These are phyloP conservation scores for Diarsia rubi DNA, from an alignment of 2,888 invertebrate species.

Conservation along the genomic window DNA sequence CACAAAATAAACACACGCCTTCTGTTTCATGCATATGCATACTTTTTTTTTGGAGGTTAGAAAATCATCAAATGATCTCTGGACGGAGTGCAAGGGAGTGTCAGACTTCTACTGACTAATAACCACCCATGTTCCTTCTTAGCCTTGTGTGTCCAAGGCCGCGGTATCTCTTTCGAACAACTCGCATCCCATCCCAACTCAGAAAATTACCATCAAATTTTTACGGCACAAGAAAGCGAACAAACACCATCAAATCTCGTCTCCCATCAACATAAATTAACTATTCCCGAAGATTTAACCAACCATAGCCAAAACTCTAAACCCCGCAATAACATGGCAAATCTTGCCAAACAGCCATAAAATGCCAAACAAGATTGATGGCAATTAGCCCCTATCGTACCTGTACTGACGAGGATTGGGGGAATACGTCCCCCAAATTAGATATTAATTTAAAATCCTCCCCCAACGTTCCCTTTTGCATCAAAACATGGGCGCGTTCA, in stretches of 20 bases:
- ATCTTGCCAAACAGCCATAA: slow-evolving; percentile 57
- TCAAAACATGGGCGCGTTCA: slow-evolving; percentile 74
- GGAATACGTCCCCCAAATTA: slow-evolving; percentile 85
- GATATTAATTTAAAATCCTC: slow-evolving; percentile 86
- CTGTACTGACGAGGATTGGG: slow-evolving; percentile 69
- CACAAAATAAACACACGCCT: no score
- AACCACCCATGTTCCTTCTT: no score
- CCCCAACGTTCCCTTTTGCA: slow-evolving; percentile 62
- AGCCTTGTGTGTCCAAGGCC: no score
- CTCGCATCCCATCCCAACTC: no score
- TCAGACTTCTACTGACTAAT: no score
- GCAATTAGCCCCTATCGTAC: slow-evolving; percentile 62
- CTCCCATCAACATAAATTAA: slow-evolving; percentile 14
- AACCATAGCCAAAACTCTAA: slow-evolving; percentile 13
- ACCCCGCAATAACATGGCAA: slow-evolving; percentile 32
- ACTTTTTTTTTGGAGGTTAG: no score
- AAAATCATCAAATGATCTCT: no score
- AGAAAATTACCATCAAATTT: neutral
- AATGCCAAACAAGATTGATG: slow-evolving; percentile 62
- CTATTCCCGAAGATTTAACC: slow-evolving; percentile 8
- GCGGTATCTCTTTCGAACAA: no score
- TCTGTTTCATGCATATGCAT: no score
- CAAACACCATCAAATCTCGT: neutral
- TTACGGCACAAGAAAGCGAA: neutral
- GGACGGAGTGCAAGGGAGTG: no score